A percentile compares a stretch with the other conserved stretches of the same genome.
These are phyloP conservation scores for Megaceryle maxima DNA, from an alignment of 2,113 vertebrate genomes.

Conservation along the genomic window DNA sequence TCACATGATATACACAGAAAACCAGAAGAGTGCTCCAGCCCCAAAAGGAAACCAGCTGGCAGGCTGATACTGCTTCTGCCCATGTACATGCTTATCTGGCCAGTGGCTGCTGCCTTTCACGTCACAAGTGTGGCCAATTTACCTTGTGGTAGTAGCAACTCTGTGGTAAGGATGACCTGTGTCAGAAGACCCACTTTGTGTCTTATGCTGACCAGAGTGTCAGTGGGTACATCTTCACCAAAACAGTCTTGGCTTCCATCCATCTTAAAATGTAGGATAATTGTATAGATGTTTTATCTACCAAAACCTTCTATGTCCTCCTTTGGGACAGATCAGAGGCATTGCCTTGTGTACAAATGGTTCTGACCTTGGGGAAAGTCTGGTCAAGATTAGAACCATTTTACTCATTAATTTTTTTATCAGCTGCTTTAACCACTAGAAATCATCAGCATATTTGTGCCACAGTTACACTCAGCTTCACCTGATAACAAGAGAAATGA, in stretches of 20 bases:
- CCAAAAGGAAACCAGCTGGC: not conserved
- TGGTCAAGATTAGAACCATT: not conserved
- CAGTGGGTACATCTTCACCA: not conserved
- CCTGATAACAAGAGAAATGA: not conserved
- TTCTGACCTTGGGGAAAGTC: not conserved
- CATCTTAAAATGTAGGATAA: not conserved
- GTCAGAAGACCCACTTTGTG: not conserved
- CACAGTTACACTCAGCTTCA: not conserved
- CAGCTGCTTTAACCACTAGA: not conserved
- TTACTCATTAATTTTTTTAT: not conserved
- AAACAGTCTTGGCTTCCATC: not conserved
- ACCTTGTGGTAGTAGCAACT: not conserved
- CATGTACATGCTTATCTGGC: not conserved
- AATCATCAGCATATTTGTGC: not conserved
- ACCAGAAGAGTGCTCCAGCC: accelerated
- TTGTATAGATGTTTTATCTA: not conserved
- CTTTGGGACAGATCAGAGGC: not conserved
- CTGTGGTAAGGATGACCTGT: not conserved
- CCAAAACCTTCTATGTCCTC: not conserved
- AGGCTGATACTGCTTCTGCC: not conserved
- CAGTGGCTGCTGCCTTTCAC: not conserved
- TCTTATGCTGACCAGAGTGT: not conserved
- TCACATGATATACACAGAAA: not conserved
- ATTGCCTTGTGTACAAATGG: not conserved
- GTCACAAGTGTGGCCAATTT: not conserved